These are phyloP conservation scores for Champsocephalus esox DNA, from an alignment of 2,797 vertebrate genomes.

Conservation along the genomic window DNA sequence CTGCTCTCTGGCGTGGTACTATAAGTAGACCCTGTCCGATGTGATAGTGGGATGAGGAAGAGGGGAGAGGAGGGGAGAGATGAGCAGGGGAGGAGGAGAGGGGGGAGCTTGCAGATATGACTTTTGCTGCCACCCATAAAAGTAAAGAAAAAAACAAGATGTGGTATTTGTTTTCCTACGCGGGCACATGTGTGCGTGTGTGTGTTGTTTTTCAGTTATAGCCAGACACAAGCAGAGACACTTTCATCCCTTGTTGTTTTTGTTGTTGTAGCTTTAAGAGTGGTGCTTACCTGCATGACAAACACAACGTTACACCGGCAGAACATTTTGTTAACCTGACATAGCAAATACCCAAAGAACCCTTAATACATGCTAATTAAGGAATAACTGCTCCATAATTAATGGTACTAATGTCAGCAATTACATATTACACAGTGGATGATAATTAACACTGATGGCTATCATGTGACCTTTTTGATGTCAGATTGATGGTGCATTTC, in stretches of 20 bases:
- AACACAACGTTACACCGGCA: slow-evolving; percentile 5
- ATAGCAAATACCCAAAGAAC: not conserved
- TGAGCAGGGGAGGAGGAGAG: slow-evolving; percentile 6
- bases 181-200: slow-evolving; percentile 4
- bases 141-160: slow-evolving; percentile 23
- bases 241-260: slow-evolving; percentile 2
- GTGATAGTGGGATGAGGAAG: slow-evolving; percentile 78
- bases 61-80: slow-evolving; percentile 20
- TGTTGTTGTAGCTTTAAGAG: not conserved
- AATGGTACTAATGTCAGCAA: slow-evolving; percentile 34
- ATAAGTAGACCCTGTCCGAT: slow-evolving; percentile 82
- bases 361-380: slow-evolving; percentile 33
- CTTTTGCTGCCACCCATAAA: slow-evolving; percentile 58
- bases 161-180: slow-evolving; percentile 26
- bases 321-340: slow-evolving; percentile 32
- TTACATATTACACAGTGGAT: slow-evolving; percentile 29
- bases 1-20: slow-evolving; percentile 69
- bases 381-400: slow-evolving; percentile 35
- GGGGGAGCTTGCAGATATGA: slow-evolving; percentile 42
- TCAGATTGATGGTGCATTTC: slow-evolving; percentile 12
- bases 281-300: slow-evolving; percentile 27
- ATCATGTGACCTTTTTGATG: slow-evolving; percentile 31
- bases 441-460: slow-evolving; percentile 52
- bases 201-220: not conserved
- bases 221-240: slow-evolving; percentile 2